Percentiles rank a stretch among this genome's conserved stretches.
These are phyloP conservation scores for Loxodonta africana DNA, from an alignment of 2,113 vertebrate species.

Conservation along the genomic window DNA sequence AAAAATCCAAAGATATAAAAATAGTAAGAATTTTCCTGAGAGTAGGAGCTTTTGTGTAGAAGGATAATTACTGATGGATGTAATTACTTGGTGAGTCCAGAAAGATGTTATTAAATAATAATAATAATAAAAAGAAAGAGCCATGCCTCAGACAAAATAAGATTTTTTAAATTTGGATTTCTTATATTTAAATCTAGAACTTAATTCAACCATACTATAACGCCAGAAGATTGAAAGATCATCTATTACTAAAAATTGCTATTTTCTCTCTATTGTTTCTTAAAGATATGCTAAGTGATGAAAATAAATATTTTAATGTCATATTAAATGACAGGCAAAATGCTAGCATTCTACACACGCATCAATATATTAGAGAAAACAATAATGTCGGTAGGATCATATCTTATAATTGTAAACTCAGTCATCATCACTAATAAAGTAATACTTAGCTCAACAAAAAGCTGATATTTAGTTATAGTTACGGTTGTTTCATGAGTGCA, in stretches of 20 bases:
- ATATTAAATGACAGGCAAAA: slow-evolving; percentile 14
- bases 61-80: background rate
- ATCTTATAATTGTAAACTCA: background rate
- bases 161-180: slow-evolving; percentile 36
- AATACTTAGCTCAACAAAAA: background rate
- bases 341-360: background rate
- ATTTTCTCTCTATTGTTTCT: slow-evolving; percentile 45
- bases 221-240: slow-evolving; percentile 57
- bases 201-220: slow-evolving; percentile 55
- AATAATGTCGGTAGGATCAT: background rate
- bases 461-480: background rate
- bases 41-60: background rate
- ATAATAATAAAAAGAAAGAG: background rate
- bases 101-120: background rate
- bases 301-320: background rate
- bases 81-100: slow-evolving; percentile 65
- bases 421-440: background rate
- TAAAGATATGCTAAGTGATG: slow-evolving; percentile 1
- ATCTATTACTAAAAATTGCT: slow-evolving; percentile 31
- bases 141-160: slow-evolving; percentile 60
- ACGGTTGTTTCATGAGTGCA: background rate
- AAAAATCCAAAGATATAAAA: background rate
- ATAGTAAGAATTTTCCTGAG: background rate
- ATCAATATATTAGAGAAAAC: background rate
- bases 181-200: background rate